A percentile compares a stretch with the other conserved stretches of the same genome.
phyloP scores from a whole-genome alignment of 2,113 vertebrate species.

The Syrrhaptes paradoxus region DNA sequence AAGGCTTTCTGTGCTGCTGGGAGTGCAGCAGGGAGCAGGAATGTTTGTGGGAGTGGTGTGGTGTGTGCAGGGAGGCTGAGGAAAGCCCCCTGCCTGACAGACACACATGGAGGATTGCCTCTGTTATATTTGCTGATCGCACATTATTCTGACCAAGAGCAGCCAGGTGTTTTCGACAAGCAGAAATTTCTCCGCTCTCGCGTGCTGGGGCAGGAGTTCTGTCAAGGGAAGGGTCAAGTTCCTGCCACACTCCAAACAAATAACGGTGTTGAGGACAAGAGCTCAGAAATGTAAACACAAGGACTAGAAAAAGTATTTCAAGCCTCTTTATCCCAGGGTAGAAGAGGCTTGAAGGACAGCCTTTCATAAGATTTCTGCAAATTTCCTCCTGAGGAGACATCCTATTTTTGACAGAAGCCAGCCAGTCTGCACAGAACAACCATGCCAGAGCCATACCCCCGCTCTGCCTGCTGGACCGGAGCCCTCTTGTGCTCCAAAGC shows the following conservation, averaged over 20 bases:
- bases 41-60: neutral
- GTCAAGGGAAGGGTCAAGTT: neutral
- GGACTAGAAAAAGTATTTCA: neutral
- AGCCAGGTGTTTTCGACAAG: neutral
- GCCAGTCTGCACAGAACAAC: neutral
- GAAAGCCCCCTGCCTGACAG: neutral
- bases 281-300: neutral
- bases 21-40: neutral
- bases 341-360: neutral
- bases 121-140: neutral
- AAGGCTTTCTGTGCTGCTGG: neutral
- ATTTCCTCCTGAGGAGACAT: neutral
- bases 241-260: neutral
- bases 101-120: neutral
- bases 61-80: neutral
- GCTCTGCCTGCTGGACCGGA: neutral
- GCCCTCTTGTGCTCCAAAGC: neutral
- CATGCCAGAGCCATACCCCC: neutral
- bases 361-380: neutral
- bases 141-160: neutral
- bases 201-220: neutral
- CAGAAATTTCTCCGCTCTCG: neutral
- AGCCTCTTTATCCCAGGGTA: neutral
- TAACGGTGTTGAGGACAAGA: neutral
- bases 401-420: slow-evolving; percentile 9